A percentile compares a stretch with the other conserved stretches of the same genome.
Evolutionary conservation across 1,140 invertebrate genomes (phyloP).

Genomic region (Cotesia chilonis): DNA sequence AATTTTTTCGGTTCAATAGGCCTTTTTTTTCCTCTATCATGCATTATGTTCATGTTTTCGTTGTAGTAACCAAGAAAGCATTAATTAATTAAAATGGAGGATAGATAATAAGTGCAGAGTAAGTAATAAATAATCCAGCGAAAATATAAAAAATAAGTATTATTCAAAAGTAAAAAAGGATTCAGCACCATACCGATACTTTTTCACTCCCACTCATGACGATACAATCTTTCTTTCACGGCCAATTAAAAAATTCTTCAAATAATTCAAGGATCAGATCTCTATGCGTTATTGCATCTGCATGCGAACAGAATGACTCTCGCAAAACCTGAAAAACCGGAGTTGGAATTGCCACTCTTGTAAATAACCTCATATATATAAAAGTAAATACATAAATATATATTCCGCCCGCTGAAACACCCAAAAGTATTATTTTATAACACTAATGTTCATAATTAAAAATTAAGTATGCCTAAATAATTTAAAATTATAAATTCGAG

Average conservation of each 20-base stretch:
- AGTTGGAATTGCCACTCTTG: constrained; percentile 39
- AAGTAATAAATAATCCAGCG: constrained; percentile 12
- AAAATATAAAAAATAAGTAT: constrained; percentile 28
- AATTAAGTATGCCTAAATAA: not conserved
- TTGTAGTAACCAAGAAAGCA: too few relatives aligned
- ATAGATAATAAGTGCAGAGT: too few relatives aligned
- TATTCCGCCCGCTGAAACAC: too few relatives aligned
- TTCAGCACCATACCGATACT: constrained; percentile 4
- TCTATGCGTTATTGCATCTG: constrained; percentile 46
- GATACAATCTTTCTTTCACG: constrained; percentile 39
- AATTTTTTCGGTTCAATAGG: too few relatives aligned
- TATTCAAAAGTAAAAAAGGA: constrained; percentile 11
- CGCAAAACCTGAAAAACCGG: constrained; percentile 44
- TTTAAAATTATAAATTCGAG: too few relatives aligned
- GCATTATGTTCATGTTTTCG: too few relatives aligned
- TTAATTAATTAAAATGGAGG: too few relatives aligned
- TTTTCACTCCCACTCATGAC: constrained; percentile 36
- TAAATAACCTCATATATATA: constrained; percentile 19
- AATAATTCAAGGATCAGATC: constrained; percentile 44
- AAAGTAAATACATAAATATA: too few relatives aligned
- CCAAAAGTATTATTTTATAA: too few relatives aligned
- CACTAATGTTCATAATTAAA: too few relatives aligned
- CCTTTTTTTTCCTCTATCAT: too few relatives aligned
- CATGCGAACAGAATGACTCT: constrained; percentile 33
- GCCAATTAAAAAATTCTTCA: constrained; percentile 47